Evolutionary conservation across 2,113 vertebrate genomes (phyloP), one percentile per base, ranked within the genome.

Genomic region (Eurypyga helias): DNA sequence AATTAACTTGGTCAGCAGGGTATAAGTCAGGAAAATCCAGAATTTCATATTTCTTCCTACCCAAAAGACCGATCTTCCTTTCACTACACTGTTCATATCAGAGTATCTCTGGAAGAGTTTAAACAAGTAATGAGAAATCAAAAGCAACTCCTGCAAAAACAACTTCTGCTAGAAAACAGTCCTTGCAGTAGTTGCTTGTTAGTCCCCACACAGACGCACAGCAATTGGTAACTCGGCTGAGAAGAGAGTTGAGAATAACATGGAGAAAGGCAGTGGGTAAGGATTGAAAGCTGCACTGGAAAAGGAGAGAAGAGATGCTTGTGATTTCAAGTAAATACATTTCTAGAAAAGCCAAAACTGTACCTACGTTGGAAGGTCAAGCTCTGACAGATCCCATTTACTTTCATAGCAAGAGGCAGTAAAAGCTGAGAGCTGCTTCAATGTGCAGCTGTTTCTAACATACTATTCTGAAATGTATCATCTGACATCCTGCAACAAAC

Each of bases 51-150:
- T 86, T 90, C 86, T 81, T 92, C 67, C 83, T 48, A 86, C 24
- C 3, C 60, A 83, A 78, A 77, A 90, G 85, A 83, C 31, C 69
- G 41, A 94, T 88, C 60, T 75, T 83, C 46, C 67, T 77, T 90
- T 90, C 87, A 92, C 71, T 62, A 66, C 3, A 2, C 34, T 76
- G 45, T 10, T 86, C 31, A 18, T 88, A 89, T 62, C 87, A 55
- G 21, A 81, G 48, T 17, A 55, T 60, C 76, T 87, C 86, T 87
- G 67, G 72, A 84, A 90, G 48, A 91, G 64, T 49, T 93, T 78
- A 96, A 94, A 70, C 61, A 71, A 92, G 83, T 49, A 86, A 89
- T 65, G 69, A 96, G 90, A 95, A 92, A 65, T 92, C 80, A 84
- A 87, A 92, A 91, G 89, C 89, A 93, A 92, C 87, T 91, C 83